These are phyloP conservation scores for Scolopax bukidnonensis DNA, from an alignment of 2,797 vertebrate species.

Conservation along the genomic window DNA sequence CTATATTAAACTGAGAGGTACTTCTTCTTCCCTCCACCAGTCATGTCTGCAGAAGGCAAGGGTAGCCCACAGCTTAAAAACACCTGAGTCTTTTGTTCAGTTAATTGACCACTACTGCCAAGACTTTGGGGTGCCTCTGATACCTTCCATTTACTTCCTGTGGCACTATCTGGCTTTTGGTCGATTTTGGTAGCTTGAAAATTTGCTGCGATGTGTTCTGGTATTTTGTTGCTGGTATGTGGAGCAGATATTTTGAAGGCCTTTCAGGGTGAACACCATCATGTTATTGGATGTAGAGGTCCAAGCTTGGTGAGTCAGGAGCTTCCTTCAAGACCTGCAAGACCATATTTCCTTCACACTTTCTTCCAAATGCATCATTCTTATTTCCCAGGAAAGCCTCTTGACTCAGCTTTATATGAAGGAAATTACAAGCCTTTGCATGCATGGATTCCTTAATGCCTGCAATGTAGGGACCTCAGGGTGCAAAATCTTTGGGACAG, in stretches of 20 bases:
- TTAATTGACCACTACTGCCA: not conserved
- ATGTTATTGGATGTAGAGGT: not conserved
- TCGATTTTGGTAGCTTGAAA: not conserved
- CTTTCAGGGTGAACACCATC: not conserved
- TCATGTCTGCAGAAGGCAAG: not conserved
- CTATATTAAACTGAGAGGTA: not conserved
- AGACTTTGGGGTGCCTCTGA: not conserved
- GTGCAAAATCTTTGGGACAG: not conserved
- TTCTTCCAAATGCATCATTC: not conserved
- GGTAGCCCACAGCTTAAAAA: not conserved
- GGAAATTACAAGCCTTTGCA: not conserved
- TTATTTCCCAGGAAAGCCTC: not conserved
- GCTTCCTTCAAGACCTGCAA: not conserved
- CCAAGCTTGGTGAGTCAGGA: not conserved
- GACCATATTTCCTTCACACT: not conserved
- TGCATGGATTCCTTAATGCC: not conserved
- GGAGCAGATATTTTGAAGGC: not conserved
- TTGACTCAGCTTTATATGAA: not conserved
- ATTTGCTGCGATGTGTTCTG: not conserved
- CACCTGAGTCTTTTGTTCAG: not conserved
- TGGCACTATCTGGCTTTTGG: not conserved
- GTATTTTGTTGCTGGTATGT: not conserved
- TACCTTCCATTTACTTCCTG: not conserved
- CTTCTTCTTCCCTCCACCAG: rapidly evolving
- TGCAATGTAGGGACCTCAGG: not conserved